phyloP scores from a whole-genome alignment of 1,140 invertebrate species.

The Ceratitis capitata region DNA sequence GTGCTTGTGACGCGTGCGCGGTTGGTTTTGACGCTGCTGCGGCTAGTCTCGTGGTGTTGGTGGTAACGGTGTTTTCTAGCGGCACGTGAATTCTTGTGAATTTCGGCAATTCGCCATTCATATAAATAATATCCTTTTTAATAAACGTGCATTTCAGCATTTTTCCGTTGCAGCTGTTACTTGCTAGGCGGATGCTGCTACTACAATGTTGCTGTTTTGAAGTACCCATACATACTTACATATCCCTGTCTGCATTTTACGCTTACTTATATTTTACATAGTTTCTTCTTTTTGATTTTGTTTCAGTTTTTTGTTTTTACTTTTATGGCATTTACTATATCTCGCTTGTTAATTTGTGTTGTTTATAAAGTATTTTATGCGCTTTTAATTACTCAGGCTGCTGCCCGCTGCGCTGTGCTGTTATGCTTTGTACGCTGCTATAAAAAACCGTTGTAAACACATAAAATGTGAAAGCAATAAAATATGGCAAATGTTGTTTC shows the following conservation, averaged over 20 bases:
- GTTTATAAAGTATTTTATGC: slow-evolving; percentile 29
- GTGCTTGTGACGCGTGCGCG: not conserved
- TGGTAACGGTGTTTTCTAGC: not conserved
- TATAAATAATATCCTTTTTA: slow-evolving; percentile 21
- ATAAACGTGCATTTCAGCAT: slow-evolving; percentile 21
- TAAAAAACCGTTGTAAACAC: not conserved
- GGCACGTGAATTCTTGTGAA: not conserved
- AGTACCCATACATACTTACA: not conserved
- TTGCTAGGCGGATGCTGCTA: not conserved
- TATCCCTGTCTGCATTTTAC: not conserved
- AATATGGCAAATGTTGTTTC: not conserved
- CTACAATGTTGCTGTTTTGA: not conserved
- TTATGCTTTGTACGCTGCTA: not conserved
- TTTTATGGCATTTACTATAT: not conserved
- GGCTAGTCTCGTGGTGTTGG: not conserved
- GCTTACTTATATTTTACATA: not conserved
- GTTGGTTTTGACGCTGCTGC: not conserved
- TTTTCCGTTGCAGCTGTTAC: slow-evolving; percentile 1
- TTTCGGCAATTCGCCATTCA: slow-evolving; percentile 24
- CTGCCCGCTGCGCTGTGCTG: not conserved
- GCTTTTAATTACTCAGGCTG: not conserved
- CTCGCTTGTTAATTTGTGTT: slow-evolving; percentile 3
- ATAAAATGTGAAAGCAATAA: not conserved
- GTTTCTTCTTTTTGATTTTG: not conserved
- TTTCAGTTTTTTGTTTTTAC: not conserved